phyloP scores from a whole-genome alignment of 2,888 invertebrate species.

The Conistra vaccinii region DNA sequence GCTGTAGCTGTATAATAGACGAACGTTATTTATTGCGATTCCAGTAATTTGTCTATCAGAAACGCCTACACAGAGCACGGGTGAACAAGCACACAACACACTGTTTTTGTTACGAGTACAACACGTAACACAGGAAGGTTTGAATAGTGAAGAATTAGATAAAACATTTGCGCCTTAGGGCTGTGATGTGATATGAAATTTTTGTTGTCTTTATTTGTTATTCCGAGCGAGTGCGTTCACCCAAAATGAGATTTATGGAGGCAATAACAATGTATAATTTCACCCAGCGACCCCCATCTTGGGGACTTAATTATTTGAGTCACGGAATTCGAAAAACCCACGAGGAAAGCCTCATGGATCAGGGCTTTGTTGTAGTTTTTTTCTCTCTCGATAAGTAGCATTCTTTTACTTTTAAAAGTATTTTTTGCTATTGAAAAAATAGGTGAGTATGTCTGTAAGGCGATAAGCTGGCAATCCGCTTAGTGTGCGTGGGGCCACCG shows the following conservation, averaged over 20 bases:
- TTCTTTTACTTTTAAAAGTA: slow-evolving; percentile 81
- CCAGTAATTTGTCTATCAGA: slow-evolving; percentile 55
- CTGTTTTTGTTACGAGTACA: slow-evolving; percentile 16
- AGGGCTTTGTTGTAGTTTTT: slow-evolving; percentile 85
- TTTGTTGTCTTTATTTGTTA: slow-evolving; percentile 80
- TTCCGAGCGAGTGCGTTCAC: slow-evolving; percentile 83
- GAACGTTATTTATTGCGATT: slow-evolving; percentile 39
- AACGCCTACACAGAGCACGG: slow-evolving; percentile 27
- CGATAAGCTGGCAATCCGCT: slow-evolving; percentile 89
- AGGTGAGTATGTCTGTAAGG: slow-evolving; percentile 84
- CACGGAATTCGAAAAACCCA: slow-evolving; percentile 88
- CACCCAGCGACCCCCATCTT: slow-evolving; percentile 83
- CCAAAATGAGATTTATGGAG: slow-evolving; percentile 88
- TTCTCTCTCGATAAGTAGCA: slow-evolving; percentile 76
- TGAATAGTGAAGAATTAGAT: slow-evolving; percentile 39
- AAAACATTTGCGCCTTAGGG: slow-evolving; percentile 56
- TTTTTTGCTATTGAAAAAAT: slow-evolving; percentile 87
- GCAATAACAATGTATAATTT: slow-evolving; percentile 89
- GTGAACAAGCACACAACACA: slow-evolving; percentile 32
- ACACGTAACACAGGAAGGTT: slow-evolving; percentile 21
- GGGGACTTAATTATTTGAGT: slow-evolving; percentile 89
- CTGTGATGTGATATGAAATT: slow-evolving; percentile 72
- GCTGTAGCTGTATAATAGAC: slow-evolving; percentile 25
- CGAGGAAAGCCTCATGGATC: slow-evolving; percentile 86
- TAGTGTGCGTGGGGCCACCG: slow-evolving; percentile 82